Base-by-base conservation (phyloP, 2,888 invertebrate genomes). In the Drosophila recens region DNA sequence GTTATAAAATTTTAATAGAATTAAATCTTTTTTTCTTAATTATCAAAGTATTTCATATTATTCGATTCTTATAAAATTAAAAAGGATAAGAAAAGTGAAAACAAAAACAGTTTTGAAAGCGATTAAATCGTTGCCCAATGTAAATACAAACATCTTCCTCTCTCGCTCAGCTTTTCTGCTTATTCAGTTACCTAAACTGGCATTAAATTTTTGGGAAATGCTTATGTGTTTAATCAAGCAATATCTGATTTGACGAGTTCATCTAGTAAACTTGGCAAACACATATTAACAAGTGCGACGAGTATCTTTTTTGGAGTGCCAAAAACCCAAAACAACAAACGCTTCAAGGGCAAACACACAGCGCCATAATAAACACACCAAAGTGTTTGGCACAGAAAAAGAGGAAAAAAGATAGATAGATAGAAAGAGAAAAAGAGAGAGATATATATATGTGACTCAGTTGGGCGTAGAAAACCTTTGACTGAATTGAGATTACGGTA, bases 401-500 rank as follows among this genome's bases (percentile, higher is more conserved):
- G 17, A 43, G 46, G 34, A 38, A n/a, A 17, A 30, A 15, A 6
- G n/a, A n/a, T n/a, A n/a, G n/a, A 30, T 20, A 20, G 17, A 43
- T 10, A 43, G 43, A 27, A 5, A 10, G 6, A 48, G 38, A 15
- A 10, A 8, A 11, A 13, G 11, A 10, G 30, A 13, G 1, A 30
- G 38, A n/a, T n/a, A 33, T 33, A 20, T 30, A 42, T 10, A 5
- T 61, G 53, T 45, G 79, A 54, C 53, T 75, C 56, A 70, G 86
- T 79, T 75, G 75, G 80, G 67, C 59, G 69, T 72, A 48, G 75
- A 71, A 77, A 88, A 86, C 84, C 89, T 86, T 89, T 89, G 80
- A 88, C 79, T 90, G 80, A 75, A 76, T 80, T 77, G 80, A 84
- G 86, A 90, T 91, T 91, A 82, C 79, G 86, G 78, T 83, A 87